Base-by-base conservation (phyloP, 2,113 vertebrate species). In the Sisor rabdophorus region DNA sequence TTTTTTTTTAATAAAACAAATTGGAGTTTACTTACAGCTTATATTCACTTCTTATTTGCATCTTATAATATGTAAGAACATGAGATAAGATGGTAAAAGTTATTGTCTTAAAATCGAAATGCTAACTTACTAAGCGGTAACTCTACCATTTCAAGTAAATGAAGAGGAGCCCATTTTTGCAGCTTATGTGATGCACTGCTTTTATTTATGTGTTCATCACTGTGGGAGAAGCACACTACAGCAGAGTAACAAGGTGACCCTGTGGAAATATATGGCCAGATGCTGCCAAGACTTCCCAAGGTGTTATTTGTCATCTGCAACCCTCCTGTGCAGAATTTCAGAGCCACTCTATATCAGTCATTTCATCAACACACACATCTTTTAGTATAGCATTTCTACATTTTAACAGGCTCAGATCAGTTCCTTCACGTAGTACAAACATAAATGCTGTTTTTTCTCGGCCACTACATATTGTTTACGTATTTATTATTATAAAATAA, bases 171-270 rank as follows among this genome's bases (percentile, higher is more conserved):
- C 52, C 12, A 17, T 24, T 72, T 72, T 47, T 65, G 56, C 53
- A 15, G 47, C 68, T 70, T 72, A 47, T 54, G 52, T 67, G 67
- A 67, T 68, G 44, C 65, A 13, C 60, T 52, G 67, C 44, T 70
- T 78, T 68, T 71, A 77, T 74, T 75, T 69, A 72, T 75, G 65
- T 78, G 78, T 81, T 82, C 67, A 81, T 78, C 75, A 78, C 71
- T 70, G 73, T 79, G 78, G 79, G 76, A 58, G 65, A 73, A 83
- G 63, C 75, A 71, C 54, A 30, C 71, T 75, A 55, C 75, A 28
- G 26, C 20, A 75, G 73, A 64, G 67, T 65, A 60, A 72, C 83
- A 86, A 85, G 85, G 83, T 86, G 85, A 85, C 85, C 83, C 73
- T 30, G 54, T 71, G 50, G 55, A 77, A 80, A 83, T 82, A 81